Conservation (phyloP, 2,888 invertebrate species). For the Yponomeuta plumbellus region DNA sequence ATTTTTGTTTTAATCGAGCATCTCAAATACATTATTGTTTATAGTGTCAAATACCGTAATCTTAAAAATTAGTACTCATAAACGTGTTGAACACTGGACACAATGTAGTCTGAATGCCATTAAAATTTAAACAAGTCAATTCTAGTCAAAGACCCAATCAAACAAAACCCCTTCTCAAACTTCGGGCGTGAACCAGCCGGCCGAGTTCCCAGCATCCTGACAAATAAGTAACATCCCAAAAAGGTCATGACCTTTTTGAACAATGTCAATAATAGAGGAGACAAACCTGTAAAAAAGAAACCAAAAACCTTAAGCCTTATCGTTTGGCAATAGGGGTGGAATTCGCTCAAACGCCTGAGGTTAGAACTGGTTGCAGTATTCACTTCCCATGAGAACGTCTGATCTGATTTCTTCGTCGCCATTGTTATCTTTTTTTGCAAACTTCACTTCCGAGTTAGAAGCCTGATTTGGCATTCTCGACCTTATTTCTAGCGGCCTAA, state of each 20-base stretch:
- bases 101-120: no score
- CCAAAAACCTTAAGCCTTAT: not conserved
- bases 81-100: no score
- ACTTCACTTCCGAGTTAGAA: not conserved
- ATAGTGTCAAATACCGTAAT: no score
- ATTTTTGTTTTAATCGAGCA: no score
- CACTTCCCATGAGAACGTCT: not conserved
- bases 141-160: no score
- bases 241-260: not conserved
- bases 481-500: not conserved
- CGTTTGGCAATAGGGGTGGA: not conserved
- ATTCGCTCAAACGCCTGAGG: not conserved
- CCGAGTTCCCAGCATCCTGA: not conserved
- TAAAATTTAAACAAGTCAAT: no score
- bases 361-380: not conserved
- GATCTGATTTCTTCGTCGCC: not conserved
- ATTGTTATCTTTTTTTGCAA: not conserved
- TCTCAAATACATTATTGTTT: no score
- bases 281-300: not conserved
- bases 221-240: slow-evolving; percentile 1
- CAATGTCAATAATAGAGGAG: not conserved
- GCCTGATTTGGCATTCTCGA: not conserved
- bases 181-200: not conserved
- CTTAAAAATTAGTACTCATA: no score
- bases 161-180: no score